Percentiles rank a stretch among this genome's conserved stretches.
These are phyloP conservation scores for Spea bombifrons DNA, from an alignment of 2,113 vertebrate genomes.

Conservation along the genomic window DNA sequence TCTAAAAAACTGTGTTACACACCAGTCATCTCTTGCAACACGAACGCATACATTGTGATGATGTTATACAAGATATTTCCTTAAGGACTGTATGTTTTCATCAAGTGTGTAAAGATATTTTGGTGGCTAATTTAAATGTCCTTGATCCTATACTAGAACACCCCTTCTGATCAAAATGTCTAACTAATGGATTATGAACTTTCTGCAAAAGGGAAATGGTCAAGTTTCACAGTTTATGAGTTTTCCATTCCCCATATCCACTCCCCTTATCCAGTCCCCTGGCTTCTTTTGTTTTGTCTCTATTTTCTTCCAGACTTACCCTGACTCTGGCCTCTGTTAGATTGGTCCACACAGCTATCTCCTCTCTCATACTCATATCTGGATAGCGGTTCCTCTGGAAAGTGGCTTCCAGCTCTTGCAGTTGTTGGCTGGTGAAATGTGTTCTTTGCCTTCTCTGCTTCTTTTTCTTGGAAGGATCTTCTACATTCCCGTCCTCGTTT, in stretches of 20 bases:
- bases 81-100: too few relatives aligned
- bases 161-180: too few relatives aligned
- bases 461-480: constrained; percentile 92
- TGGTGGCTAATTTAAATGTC: background rate
- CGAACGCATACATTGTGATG: too few relatives aligned
- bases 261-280: background rate
- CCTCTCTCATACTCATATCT: constrained; percentile 97
- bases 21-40: too few relatives aligned
- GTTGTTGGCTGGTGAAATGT: constrained; percentile 96
- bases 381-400: constrained; percentile 98
- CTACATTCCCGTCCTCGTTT: constrained; percentile 77
- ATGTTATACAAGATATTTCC: too few relatives aligned
- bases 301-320: constrained; percentile 68
- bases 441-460: constrained; percentile 92
- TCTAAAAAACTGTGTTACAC: too few relatives aligned
- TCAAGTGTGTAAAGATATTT: too few relatives aligned
- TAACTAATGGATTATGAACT: too few relatives aligned
- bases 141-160: background rate
- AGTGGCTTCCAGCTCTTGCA: constrained; percentile 95
- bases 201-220: constrained; percentile 4
- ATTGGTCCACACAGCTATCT: constrained; percentile 98
- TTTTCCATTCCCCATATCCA: background rate
- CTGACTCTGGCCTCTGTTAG: constrained; percentile 94
- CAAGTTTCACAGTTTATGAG: constrained; percentile 14
- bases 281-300: background rate